Percentiles rank a stretch among this genome's conserved stretches.
phyloP scores from a whole-genome alignment of 2,888 invertebrate species.

The Thymelicus sylvestris region DNA sequence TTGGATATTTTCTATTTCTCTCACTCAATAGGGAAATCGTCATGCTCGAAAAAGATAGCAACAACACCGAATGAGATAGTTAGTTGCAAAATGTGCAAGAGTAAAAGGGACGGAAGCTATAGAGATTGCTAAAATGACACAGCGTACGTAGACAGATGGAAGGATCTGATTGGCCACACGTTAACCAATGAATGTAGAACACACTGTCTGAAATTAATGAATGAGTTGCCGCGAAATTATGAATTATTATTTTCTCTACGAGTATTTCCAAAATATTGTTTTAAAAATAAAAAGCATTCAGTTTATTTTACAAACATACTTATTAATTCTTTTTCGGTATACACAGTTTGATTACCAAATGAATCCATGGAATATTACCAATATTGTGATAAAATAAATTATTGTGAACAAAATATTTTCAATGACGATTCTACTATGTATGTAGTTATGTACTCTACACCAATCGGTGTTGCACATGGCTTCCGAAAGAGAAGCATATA shows the following conservation, averaged over 20 bases:
- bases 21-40: constrained; percentile 50
- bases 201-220: constrained; percentile 63
- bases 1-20: constrained; percentile 51
- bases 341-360: neutral
- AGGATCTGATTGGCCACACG: constrained; percentile 83
- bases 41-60: constrained; percentile 53
- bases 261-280: neutral
- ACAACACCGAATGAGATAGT: constrained; percentile 65
- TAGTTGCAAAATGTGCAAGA: constrained; percentile 49
- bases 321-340: neutral
- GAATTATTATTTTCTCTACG: constrained; percentile 47
- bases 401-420: constrained; percentile 17
- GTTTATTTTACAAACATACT: neutral
- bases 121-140: constrained; percentile 58
- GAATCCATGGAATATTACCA: neutral
- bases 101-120: constrained; percentile 57
- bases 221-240: constrained; percentile 57
- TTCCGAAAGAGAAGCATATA: constrained; percentile 63
- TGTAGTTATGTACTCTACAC: constrained; percentile 51
- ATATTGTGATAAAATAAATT: neutral
- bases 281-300: neutral
- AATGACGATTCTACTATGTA: constrained; percentile 37
- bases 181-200: constrained; percentile 78
- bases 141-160: constrained; percentile 88
- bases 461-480: constrained; percentile 71